Evolutionary conservation across 1,140 invertebrate genomes (phyloP).

Genomic region (Saxidomus purpurata): DNA sequence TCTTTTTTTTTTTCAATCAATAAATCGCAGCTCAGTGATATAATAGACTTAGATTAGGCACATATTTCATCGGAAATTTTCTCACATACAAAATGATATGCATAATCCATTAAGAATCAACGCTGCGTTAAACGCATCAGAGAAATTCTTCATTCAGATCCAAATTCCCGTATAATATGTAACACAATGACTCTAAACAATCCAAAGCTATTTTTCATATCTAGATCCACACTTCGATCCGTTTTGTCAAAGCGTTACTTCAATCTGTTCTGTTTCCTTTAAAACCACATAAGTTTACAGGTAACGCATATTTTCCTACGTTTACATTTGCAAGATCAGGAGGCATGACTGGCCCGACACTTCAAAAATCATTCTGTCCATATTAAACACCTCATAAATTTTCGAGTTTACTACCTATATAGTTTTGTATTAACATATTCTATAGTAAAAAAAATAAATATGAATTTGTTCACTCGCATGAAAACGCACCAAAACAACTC

Average conservation of each 20-base stretch:
- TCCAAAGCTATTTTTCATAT: neutral
- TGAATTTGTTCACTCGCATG: too few species aligned
- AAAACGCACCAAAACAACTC: too few species aligned
- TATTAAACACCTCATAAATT: constrained; percentile 13
- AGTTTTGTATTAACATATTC: too few species aligned
- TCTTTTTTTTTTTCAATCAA: neutral
- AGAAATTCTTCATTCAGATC: neutral
- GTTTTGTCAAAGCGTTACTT: neutral
- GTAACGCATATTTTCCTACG: neutral
- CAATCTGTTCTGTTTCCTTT: neutral
- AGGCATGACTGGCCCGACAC: neutral
- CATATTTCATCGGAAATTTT: constrained; percentile 35
- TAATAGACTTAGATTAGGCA: constrained; percentile 10
- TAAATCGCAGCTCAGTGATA: constrained; percentile 3
- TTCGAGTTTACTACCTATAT: neutral
- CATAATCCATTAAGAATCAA: constrained; percentile 31
- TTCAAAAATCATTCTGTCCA: neutral
- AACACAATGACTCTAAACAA: neutral
- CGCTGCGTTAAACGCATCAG: neutral
- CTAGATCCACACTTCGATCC: neutral
- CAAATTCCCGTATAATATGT: neutral
- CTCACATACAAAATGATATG: constrained; percentile 6
- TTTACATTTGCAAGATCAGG: neutral
- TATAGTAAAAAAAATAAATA: too few species aligned
- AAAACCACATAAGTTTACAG: neutral